A percentile compares a stretch with the other conserved stretches of the same genome.
Evolutionary conservation across 2,888 invertebrate species (phyloP).

Genomic region (Oscheius onirici): DNA sequence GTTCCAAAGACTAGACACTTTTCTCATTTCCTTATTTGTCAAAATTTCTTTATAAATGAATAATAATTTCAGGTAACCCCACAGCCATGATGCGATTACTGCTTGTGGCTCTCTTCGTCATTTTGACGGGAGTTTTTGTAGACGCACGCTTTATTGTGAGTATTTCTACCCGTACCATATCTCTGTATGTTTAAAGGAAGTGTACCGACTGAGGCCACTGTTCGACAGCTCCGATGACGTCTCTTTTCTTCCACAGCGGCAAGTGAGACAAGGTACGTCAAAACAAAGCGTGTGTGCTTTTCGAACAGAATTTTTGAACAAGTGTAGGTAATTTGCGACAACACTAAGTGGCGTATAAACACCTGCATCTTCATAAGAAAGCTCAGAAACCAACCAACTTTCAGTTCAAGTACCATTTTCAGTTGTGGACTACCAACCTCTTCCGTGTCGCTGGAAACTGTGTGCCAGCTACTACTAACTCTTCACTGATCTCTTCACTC

Average conservation of each 20-base stretch:
- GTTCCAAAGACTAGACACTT: too few species aligned
- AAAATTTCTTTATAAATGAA: not conserved
- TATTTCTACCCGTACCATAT: too few species aligned
- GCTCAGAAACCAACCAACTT: not conserved
- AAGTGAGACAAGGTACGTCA: slow-evolving; percentile 24
- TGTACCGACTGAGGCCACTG: slow-evolving; percentile 9
- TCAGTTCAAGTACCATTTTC: not conserved
- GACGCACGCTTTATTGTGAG: slow-evolving; percentile 20
- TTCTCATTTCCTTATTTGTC: too few species aligned
- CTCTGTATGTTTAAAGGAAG: not conserved
- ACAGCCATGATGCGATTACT: slow-evolving; percentile 23
- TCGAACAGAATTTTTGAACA: not conserved
- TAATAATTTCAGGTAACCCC: slow-evolving; percentile 16
- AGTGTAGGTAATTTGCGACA: not conserved
- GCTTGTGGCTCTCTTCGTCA: slow-evolving; percentile 5
- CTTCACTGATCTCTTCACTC: slow-evolving; percentile 2
- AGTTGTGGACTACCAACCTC: slow-evolving; percentile 20
- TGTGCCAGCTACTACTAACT: slow-evolving; percentile 31
- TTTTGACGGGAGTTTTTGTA: slow-evolving; percentile 22
- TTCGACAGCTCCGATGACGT: slow-evolving; percentile 11
- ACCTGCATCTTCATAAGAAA: not conserved
- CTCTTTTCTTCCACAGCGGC: slow-evolving; percentile 23
- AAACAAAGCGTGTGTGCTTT: too few species aligned
- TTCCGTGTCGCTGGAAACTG: slow-evolving; percentile 29
- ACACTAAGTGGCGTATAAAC: not conserved